phyloP scores from a whole-genome alignment of 2,888 invertebrate species.

The Campopleginae sp. region DNA sequence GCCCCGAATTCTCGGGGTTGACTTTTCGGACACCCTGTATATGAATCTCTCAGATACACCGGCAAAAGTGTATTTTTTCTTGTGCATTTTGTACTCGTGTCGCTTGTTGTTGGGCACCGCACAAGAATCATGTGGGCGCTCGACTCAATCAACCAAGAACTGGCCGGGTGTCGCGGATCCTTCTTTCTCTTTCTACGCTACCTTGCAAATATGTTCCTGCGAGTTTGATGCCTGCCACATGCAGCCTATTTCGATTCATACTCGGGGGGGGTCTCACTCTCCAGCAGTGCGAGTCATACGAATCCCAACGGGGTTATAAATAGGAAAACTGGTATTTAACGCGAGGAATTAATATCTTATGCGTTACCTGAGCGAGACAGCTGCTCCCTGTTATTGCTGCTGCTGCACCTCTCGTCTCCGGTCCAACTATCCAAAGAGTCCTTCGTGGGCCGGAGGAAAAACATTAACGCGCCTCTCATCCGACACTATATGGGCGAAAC shows the following conservation, averaged over 20 bases:
- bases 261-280: conserved; percentile 41
- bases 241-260: conserved; percentile 51
- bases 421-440: conserved; percentile 47
- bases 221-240: conserved; percentile 33
- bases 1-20: not conserved
- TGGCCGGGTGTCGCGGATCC: conserved; percentile 37
- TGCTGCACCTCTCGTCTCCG: conserved; percentile 56
- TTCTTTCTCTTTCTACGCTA: conserved; percentile 33
- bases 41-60: conserved; percentile 15
- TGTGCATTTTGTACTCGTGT: conserved; percentile 23
- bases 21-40: conserved; percentile 12
- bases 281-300: conserved; percentile 66
- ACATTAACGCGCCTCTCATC: conserved; percentile 40
- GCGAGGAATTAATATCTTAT: conserved; percentile 69
- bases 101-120: conserved; percentile 45
- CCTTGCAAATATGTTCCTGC: conserved; percentile 41
- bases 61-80: conserved; percentile 45
- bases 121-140: conserved; percentile 57
- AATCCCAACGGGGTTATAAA: conserved; percentile 72
- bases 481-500: conserved; percentile 25
- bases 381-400: conserved; percentile 54
- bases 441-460: conserved; percentile 63
- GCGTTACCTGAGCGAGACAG: conserved; percentile 61
- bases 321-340: conserved; percentile 73
- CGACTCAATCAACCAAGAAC: conserved; percentile 62